Conservation (phyloP, 2,888 invertebrate species). For the Pycnomerus fuliginosus region DNA sequence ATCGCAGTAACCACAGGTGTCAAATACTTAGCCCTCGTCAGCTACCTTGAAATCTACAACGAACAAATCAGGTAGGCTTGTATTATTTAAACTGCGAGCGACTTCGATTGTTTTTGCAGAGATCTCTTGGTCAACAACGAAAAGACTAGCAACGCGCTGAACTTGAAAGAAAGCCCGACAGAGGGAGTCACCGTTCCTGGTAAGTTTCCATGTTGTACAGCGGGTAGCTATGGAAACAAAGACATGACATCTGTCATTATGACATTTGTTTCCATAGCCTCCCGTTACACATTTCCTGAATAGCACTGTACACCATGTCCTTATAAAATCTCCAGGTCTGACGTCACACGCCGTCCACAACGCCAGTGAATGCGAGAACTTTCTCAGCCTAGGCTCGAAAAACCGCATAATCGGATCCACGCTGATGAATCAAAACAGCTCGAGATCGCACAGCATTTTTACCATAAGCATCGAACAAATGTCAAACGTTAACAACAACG, state of each 20-base stretch:
- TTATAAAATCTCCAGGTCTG: constrained; percentile 54
- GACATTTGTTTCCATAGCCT: too few relatives aligned
- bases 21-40: constrained; percentile 75
- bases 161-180: constrained; percentile 56
- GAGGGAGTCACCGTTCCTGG: constrained; percentile 57
- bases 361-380: constrained; percentile 71
- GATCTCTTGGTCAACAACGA: constrained; percentile 47
- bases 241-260: too few relatives aligned
- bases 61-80: constrained; percentile 64
- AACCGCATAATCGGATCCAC: constrained; percentile 83
- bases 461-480: constrained; percentile 83
- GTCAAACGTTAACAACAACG: constrained; percentile 52
- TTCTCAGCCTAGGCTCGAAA: constrained; percentile 75
- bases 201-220: too few relatives aligned
- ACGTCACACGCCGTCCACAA: constrained; percentile 76
- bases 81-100: constrained; percentile 3
- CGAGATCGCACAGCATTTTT: constrained; percentile 86
- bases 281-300: too few relatives aligned
- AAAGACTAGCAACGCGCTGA: constrained; percentile 41
- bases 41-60: constrained; percentile 83
- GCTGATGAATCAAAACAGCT: constrained; percentile 84
- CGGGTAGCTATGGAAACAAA: too few relatives aligned
- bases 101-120: constrained; percentile 40
- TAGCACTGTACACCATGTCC: neutral
- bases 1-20: constrained; percentile 70